phyloP scores from a whole-genome alignment of 2,888 invertebrate genomes.

The Leucozona laternaria region DNA sequence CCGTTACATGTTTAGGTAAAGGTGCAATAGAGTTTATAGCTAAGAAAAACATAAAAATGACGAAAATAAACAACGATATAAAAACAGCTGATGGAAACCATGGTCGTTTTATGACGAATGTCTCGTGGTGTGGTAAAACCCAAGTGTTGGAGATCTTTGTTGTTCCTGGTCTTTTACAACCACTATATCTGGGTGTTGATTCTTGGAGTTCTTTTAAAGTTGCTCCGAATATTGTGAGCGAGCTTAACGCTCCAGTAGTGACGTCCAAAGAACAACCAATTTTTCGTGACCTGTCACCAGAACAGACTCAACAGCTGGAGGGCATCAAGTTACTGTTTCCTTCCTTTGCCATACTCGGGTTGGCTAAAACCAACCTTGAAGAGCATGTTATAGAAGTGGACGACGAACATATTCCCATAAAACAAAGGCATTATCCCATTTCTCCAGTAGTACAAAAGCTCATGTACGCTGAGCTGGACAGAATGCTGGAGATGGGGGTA shows the following conservation, averaged over 20 bases:
- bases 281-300: not conserved
- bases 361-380: conserved; percentile 2
- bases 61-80: not conserved
- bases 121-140: not conserved
- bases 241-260: not conserved
- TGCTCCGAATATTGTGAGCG: not conserved
- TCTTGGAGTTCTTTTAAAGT: not conserved
- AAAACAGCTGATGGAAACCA: conserved; percentile 5
- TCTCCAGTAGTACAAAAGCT: conserved; percentile 28
- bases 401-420: not conserved
- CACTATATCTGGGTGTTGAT: not conserved
- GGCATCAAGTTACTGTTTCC: not conserved
- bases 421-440: conserved; percentile 31
- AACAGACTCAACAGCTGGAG: not conserved
- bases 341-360: not conserved
- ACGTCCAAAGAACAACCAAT: not conserved
- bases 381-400: conserved; percentile 25
- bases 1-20: conserved; percentile 14
- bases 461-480: conserved; percentile 15
- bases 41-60: not conserved
- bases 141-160: not conserved
- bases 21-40: not conserved
- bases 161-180: not conserved
- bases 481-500: conserved; percentile 16
- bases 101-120: not conserved